These are phyloP conservation scores for Erebia aethiops DNA, from an alignment of 2,888 invertebrate species.

Conservation along the genomic window DNA sequence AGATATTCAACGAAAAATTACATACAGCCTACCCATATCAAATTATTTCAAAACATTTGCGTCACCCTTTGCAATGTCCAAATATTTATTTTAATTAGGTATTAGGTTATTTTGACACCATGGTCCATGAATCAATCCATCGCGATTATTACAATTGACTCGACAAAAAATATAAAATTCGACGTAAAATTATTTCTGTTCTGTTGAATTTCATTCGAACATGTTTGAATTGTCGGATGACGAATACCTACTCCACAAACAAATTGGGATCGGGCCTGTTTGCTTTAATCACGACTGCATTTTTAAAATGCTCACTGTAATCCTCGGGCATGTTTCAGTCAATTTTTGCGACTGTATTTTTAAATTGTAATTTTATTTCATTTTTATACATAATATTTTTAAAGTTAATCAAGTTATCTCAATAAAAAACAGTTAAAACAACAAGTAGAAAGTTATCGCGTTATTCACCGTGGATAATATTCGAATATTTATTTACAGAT, in stretches of 20 bases:
- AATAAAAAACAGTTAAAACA: background rate
- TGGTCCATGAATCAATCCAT: constrained; percentile 3
- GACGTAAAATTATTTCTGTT: constrained; percentile 6
- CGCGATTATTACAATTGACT: background rate
- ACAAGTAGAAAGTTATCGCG: too few relatives aligned
- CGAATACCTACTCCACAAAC: constrained; percentile 18
- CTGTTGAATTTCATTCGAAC: constrained; percentile 16
- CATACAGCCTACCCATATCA: background rate
- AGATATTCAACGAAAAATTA: background rate
- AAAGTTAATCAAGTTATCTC: background rate
- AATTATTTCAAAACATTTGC: background rate
- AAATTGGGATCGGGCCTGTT: constrained; percentile 13
- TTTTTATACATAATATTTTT: background rate
- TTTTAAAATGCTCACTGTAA: constrained; percentile 18
- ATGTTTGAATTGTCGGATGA: constrained; percentile 15
- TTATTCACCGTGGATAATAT: too few relatives aligned
- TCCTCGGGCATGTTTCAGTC: background rate
- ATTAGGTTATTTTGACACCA: constrained; percentile 5
- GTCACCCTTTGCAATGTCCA: background rate
- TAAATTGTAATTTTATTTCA: background rate
- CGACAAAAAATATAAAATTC: constrained; percentile 1
- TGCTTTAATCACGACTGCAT: constrained; percentile 16
- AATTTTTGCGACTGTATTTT: constrained; percentile 1
- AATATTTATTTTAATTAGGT: background rate
- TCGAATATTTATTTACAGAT: too few relatives aligned